phyloP scores from a whole-genome alignment of 2,113 vertebrate species.

The Zingel zingel region DNA sequence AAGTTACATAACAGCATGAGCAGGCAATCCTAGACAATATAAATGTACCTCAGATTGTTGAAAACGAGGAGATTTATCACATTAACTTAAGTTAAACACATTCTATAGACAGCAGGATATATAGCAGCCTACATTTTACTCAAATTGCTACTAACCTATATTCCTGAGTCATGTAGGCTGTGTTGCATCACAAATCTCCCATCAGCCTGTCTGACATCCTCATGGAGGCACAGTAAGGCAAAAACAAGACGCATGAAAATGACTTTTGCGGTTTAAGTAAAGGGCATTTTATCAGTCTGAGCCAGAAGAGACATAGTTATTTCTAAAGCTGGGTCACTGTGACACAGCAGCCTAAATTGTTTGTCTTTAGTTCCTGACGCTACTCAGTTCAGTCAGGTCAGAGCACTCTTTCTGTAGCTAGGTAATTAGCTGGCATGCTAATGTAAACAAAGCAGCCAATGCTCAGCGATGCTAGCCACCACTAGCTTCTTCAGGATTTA shows the following conservation, averaged over 20 bases:
- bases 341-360: neutral
- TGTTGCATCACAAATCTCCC: conserved; percentile 20
- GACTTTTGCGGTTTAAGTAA: neutral
- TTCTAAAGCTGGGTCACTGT: conserved; percentile 38
- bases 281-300: neutral
- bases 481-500: neutral
- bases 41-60: neutral
- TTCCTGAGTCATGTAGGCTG: neutral
- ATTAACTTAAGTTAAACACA: neutral
- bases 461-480: neutral
- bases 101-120: neutral
- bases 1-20: conserved; percentile 41
- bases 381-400: neutral
- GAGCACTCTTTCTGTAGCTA: neutral
- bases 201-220: neutral
- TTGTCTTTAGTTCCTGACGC: neutral
- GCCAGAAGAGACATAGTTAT: neutral
- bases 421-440: neutral
- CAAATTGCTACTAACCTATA: neutral
- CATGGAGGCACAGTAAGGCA: neutral
- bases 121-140: neutral
- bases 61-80: neutral
- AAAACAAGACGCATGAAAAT: neutral
- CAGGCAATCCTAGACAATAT: conserved; percentile 5
- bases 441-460: neutral